Conservation (phyloP, 2,113 vertebrate species). For the Sapajus apella region DNA sequence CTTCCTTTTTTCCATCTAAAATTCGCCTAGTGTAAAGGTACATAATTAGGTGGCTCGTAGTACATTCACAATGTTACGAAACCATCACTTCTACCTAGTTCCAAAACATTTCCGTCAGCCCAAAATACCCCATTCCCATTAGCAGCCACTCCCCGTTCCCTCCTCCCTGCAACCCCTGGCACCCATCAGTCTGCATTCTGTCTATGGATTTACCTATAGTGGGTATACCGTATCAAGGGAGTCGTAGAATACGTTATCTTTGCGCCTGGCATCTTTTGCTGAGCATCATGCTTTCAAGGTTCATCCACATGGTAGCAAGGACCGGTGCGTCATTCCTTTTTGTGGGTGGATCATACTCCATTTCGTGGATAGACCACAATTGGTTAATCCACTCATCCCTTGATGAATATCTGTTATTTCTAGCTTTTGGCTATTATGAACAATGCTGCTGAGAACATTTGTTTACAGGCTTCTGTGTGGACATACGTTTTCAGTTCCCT, state of each 20-base stretch:
- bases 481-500: neutral
- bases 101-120: neutral
- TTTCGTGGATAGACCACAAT: accelerated
- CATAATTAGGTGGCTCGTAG: too few relatives aligned
- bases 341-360: neutral
- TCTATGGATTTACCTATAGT: neutral
- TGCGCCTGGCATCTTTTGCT: neutral
- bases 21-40: neutral
- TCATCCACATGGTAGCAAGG: accelerated
- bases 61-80: too few relatives aligned
- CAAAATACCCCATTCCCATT: accelerated
- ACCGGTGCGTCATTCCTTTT: neutral
- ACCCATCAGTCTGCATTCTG: neutral
- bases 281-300: accelerated
- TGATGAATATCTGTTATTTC: neutral
- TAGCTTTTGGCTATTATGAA: neutral
- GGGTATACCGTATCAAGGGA: neutral
- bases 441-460: accelerated
- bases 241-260: accelerated
- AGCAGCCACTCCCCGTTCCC: neutral
- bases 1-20: neutral
- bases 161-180: neutral
- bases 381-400: too few relatives aligned
- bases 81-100: neutral
- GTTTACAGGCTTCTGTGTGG: neutral